phyloP scores from a whole-genome alignment of 2,888 invertebrate genomes.

The Malacosoma neustria region DNA sequence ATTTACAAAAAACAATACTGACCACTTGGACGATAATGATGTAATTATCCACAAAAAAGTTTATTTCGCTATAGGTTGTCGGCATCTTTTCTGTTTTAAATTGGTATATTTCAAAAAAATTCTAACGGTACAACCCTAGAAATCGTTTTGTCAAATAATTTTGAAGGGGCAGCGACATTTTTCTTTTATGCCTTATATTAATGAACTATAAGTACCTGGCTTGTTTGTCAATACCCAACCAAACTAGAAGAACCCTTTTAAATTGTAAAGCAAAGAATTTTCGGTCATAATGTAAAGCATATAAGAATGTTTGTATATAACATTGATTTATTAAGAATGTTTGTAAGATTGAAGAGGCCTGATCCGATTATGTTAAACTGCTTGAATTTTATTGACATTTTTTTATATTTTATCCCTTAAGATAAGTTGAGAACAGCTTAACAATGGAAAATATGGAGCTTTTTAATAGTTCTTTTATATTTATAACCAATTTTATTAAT shows the following conservation, averaged over 20 bases:
- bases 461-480: neutral
- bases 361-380: neutral
- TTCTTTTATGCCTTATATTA: constrained; percentile 32
- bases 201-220: constrained; percentile 31
- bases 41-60: too few relatives aligned
- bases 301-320: neutral
- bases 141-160: constrained; percentile 38
- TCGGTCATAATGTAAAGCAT: neutral
- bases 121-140: constrained; percentile 27
- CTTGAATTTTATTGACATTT: neutral
- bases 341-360: neutral
- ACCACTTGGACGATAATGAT: too few relatives aligned
- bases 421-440: neutral
- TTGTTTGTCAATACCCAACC: constrained; percentile 26
- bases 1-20: too few relatives aligned
- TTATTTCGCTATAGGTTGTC: too few relatives aligned
- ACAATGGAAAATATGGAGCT: neutral
- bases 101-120: too few relatives aligned
- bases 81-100: too few relatives aligned
- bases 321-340: neutral
- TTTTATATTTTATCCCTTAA: neutral
- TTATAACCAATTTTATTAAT: too few relatives aligned
- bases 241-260: neutral
- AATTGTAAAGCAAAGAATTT: neutral
- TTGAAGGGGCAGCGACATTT: constrained; percentile 26